These are phyloP conservation scores for Epizoanthus ramosus DNA, from an alignment of 92 coral and sea anemone species.

Conservation along the genomic window DNA sequence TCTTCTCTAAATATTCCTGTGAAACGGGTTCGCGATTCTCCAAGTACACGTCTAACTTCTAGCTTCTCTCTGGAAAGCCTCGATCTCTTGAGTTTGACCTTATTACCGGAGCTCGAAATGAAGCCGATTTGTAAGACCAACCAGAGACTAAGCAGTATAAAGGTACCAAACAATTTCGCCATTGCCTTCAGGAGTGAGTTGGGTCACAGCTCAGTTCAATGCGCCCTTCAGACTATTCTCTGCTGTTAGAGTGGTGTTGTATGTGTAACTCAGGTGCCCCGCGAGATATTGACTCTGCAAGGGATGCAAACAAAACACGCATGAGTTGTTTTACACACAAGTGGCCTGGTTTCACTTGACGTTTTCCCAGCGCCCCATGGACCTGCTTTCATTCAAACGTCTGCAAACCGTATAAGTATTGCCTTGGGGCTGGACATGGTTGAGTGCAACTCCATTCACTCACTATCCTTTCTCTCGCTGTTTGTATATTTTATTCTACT, in stretches of 20 bases:
- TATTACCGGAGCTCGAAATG: not conserved
- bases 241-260: constrained; percentile 1
- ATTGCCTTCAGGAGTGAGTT: not conserved
- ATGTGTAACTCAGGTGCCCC: not conserved
- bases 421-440: constrained; percentile 20
- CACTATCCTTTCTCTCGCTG: constrained; percentile 25
- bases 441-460: constrained; percentile 18
- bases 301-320: constrained; percentile 38
- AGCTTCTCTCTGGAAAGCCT: constrained; percentile 25
- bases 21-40: constrained; percentile 56
- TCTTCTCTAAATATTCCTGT: constrained; percentile 41
- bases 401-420: not conserved
- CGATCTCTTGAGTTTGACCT: constrained; percentile 30
- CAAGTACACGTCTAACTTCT: constrained; percentile 24
- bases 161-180: constrained; percentile 15
- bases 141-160: constrained; percentile 14
- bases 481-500: constrained; percentile 37
- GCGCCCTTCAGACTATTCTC: not conserved
- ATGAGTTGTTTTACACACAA: constrained; percentile 25
- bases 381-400: constrained; percentile 7
- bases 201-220: not conserved
- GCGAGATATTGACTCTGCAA: constrained; percentile 40
- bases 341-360: constrained; percentile 17
- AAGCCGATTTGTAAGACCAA: constrained; percentile 2
- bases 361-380: constrained; percentile 33